phyloP scores from a whole-genome alignment of 2,888 invertebrate genomes.

The Catocala fraxini region DNA sequence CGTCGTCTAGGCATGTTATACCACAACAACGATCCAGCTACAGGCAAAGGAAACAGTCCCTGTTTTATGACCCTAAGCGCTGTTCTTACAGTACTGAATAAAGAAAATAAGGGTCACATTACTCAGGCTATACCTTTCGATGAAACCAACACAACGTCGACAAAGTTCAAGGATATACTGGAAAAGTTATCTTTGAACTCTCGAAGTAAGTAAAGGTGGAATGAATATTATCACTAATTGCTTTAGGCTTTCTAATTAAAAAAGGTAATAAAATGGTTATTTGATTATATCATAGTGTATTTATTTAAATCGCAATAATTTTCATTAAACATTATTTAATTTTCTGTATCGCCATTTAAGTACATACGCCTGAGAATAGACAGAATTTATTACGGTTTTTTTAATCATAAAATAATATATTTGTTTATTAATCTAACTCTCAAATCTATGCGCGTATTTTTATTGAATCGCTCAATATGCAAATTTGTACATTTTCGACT shows the following conservation, averaged over 20 bases:
- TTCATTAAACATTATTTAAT: too few relatives aligned
- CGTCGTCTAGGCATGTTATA: slow-evolving; percentile 90
- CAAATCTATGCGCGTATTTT: too few relatives aligned
- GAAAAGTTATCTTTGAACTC: slow-evolving; percentile 88
- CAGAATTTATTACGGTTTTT: too few relatives aligned
- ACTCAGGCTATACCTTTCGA: slow-evolving; percentile 89
- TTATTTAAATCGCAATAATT: too few relatives aligned
- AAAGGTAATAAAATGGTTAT: neutral
- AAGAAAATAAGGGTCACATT: slow-evolving; percentile 75
- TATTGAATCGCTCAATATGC: too few relatives aligned
- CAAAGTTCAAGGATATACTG: slow-evolving; percentile 88
- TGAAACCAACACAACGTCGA: slow-evolving; percentile 85
- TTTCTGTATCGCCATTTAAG: too few relatives aligned
- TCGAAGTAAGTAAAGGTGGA: slow-evolving; percentile 89
- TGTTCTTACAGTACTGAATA: slow-evolving; percentile 85
- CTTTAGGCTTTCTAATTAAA: neutral
- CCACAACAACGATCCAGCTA: slow-evolving; percentile 89
- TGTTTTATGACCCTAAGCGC: slow-evolving; percentile 93
- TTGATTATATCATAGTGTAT: too few relatives aligned
- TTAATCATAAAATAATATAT: too few relatives aligned
- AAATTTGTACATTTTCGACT: too few relatives aligned
- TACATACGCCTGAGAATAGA: too few relatives aligned
- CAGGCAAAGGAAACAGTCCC: slow-evolving; percentile 91
- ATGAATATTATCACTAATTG: slow-evolving; percentile 3
- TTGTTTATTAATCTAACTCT: too few relatives aligned